These are phyloP conservation scores for Ivindomyrus marchei DNA, from an alignment of 2,113 vertebrate genomes.

Conservation along the genomic window DNA sequence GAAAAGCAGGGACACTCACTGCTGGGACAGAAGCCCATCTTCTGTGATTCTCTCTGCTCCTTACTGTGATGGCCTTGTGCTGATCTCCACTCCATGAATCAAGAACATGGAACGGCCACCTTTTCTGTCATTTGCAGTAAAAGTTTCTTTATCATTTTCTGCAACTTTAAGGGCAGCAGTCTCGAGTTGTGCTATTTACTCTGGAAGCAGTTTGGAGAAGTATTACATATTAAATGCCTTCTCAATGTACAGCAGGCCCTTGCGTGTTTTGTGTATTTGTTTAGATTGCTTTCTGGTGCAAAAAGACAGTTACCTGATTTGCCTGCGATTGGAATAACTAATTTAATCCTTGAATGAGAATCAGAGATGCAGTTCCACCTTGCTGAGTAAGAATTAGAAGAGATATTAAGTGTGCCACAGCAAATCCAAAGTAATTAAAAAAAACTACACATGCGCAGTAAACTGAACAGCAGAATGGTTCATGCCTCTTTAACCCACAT, in stretches of 20 bases:
- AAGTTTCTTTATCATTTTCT: neutral
- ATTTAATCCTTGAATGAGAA: constrained; percentile 39
- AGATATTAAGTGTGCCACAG: constrained; percentile 21
- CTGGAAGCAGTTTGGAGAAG: neutral
- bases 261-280: neutral
- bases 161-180: neutral
- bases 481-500: constrained; percentile 5
- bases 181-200: neutral
- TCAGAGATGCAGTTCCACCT: constrained; percentile 34
- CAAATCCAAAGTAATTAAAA: constrained; percentile 36
- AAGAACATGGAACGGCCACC: neutral
- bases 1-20: constrained; percentile 96
- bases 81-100: neutral
- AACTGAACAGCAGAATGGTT: neutral
- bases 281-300: constrained; percentile 19
- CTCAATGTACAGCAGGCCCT: neutral
- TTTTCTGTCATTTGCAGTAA: neutral
- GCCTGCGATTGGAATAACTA: constrained; percentile 26
- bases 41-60: neutral
- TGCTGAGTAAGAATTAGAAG: constrained; percentile 39
- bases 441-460: constrained; percentile 6
- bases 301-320: constrained; percentile 24
- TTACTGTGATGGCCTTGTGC: neutral
- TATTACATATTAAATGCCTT: neutral
- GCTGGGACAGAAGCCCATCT: constrained; percentile 59